A percentile compares a stretch with the other conserved stretches of the same genome.
Evolutionary conservation across 2,113 vertebrate species (phyloP).

Genomic region (Seriola quinqueradiata): DNA sequence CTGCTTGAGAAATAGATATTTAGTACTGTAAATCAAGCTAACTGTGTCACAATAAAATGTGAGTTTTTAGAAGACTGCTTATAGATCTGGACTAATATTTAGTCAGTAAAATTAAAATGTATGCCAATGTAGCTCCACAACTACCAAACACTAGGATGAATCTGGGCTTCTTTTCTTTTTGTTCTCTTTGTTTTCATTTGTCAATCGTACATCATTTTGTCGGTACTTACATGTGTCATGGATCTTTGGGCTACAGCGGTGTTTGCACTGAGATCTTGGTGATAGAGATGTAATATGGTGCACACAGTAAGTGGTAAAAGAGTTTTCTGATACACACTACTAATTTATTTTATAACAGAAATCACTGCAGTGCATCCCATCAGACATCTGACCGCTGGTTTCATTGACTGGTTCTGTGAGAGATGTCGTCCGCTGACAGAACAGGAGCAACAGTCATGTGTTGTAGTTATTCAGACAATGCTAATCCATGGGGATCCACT

Average conservation of each 20-base stretch:
- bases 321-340: slow-evolving; percentile 88
- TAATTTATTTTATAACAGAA: slow-evolving; percentile 95
- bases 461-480: slow-evolving; percentile 81
- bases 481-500: slow-evolving; percentile 91
- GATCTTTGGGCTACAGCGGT: slow-evolving; percentile 89
- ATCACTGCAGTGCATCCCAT: slow-evolving; percentile 62
- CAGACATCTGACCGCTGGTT: slow-evolving; percentile 56
- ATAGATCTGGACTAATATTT: slow-evolving; percentile 93
- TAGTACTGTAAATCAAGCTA: slow-evolving; percentile 97
- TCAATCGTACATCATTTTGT: slow-evolving; percentile 82
- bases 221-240: slow-evolving; percentile 83
- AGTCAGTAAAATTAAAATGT: slow-evolving; percentile 85
- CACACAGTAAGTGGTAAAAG: slow-evolving; percentile 79
- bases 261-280: slow-evolving; percentile 94
- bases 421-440: slow-evolving; percentile 77
- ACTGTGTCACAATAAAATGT: slow-evolving; percentile 89
- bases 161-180: slow-evolving; percentile 58
- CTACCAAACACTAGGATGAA: slow-evolving; percentile 73
- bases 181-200: slow-evolving; percentile 19
- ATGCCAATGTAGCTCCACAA: slow-evolving; percentile 85
- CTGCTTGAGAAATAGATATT: slow-evolving; percentile 95
- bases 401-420: slow-evolving; percentile 36
- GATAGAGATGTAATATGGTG: slow-evolving; percentile 88
- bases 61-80: slow-evolving; percentile 93
- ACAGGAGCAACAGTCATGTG: slow-evolving; percentile 61